These are phyloP conservation scores for Lamellibrachia luymesi DNA, from an alignment of 1,140 invertebrate genomes.

Conservation along the genomic window DNA sequence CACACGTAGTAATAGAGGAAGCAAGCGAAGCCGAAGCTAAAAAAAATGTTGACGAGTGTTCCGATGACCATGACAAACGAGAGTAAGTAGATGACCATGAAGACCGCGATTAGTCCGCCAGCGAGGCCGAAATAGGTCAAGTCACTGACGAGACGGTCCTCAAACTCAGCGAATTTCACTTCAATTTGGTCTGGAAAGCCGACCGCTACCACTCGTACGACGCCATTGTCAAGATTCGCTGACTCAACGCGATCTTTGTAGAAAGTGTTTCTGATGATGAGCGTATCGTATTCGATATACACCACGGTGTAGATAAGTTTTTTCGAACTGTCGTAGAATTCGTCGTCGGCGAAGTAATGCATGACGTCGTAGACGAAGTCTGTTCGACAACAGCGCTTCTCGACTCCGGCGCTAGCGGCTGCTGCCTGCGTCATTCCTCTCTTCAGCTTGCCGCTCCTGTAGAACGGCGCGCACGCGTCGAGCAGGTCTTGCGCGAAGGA, in stretches of 20 bases:
- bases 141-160: not conserved
- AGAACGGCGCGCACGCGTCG: not conserved
- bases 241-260: not conserved
- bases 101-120: not conserved
- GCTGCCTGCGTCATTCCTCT: not conserved
- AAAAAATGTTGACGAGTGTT: constrained; percentile 18
- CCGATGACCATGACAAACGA: constrained; percentile 21
- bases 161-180: constrained; percentile 14
- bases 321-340: not conserved
- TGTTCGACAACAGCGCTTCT: not conserved
- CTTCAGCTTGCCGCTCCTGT: not conserved
- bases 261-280: not conserved
- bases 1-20: constrained; percentile 20
- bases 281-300: not conserved
- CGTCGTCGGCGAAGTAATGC: not conserved
- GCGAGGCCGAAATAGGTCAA: constrained; percentile 11
- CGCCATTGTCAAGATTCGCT: not conserved
- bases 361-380: not conserved
- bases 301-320: too few species aligned
- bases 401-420: not conserved
- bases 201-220: not conserved
- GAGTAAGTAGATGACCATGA: constrained; percentile 20
- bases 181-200: constrained; percentile 8
- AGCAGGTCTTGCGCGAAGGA: not conserved
- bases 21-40: constrained; percentile 19